Evolutionary conservation across 1,140 invertebrate species (phyloP), one percentile per base, ranked within the genome.

Genomic region (Cryptotermes secundus): DNA sequence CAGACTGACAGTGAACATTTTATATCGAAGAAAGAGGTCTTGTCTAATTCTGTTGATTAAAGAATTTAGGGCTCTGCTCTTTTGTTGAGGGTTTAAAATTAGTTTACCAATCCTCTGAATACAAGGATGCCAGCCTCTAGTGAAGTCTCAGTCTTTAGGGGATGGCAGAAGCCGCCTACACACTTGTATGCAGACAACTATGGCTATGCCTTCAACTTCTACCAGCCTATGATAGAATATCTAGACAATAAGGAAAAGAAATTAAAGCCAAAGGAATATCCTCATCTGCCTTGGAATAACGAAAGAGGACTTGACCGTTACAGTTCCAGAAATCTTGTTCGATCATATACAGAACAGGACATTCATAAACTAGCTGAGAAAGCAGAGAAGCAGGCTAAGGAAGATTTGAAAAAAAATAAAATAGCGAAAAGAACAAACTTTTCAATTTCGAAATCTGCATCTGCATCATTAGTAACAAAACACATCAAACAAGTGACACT

Each of bases 221-320:
- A 96, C 89, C 94, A 96, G 87, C 95, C 95, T 22, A 95, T 96
- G 95, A 93, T 96, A 85, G 95, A 96, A 87, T 96, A 96, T 87
- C 92, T 96, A 84, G 93, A 95, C 86, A 88, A 87, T 22, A 92
- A 92, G 87, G 88, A 90, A 59, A 88, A 79, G n/a, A 92, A 91
- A 88, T 90, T 88, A 86, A 90, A 86, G 90, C 88, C 80, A 85
- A 87, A 87, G 59, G 90, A 91, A 85, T 88, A 91, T 34, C 94
- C 94, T 72, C 93, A 94, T 88, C 90, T 96, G 84, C 95, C 95
- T 14, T 95, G 93, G 93, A 92, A 92, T 3, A 94, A 95, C 87
- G 94, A 95, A 87, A 90, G 93, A 85, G 93, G 92, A 4, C 88
- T 94, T 83, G 90, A 92, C 83, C 91, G 92, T 86, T 94, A 92